Base-by-base conservation (phyloP, 2,888 invertebrate species). In the Aphrophora alni region DNA sequence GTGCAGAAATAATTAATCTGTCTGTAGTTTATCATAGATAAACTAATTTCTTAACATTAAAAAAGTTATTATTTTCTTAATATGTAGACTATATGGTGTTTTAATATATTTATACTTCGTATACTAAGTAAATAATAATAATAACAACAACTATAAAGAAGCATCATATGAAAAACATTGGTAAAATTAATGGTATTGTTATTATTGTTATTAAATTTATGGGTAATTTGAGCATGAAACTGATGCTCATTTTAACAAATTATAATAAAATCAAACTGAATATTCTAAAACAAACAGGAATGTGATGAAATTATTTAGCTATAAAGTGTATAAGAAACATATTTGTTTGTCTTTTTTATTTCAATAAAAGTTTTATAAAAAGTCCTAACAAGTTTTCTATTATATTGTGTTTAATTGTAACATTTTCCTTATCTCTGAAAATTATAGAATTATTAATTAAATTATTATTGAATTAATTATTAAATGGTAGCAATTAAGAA, bases 331-430 rank as follows among this genome's bases (percentile, higher is more conserved):
- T 59, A 59, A 59, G n/a, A n/a, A 59, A n/a, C 2, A 59, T 21
- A 59, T 59, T 59, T 59, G 59, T 59, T 59, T 59, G 59, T 59
- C 59, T 59, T 59, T 59, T 59, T 59, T 59, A 59, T 59, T 59
- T 59, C 59, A 59, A 59, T 59, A 59, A 59, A 59, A 59, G 21
- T 59, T 59, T 59, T 59, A 21, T 59, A 59, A 59, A 59, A 59
- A 59, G 59, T 59, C 59, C 59, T n/a, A 59, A 59, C 59, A 59
- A 59, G 59, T 59, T 59, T 59, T 59, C 59, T 59, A 59, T 21
- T 59, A 10, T 17, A 33, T 33, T 33, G 33, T 33, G 33, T 33
- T 33, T 33, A 8, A 33, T 33, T 33, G 10, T 14, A 14, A 44
- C 44, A 33, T 33, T 7, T 44, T 44, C 44, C 44, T 14, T 14